A percentile compares a stretch with the other conserved stretches of the same genome.
Conservation (phyloP, 2,797 vertebrate species). For the Sebastes itinus region DNA sequence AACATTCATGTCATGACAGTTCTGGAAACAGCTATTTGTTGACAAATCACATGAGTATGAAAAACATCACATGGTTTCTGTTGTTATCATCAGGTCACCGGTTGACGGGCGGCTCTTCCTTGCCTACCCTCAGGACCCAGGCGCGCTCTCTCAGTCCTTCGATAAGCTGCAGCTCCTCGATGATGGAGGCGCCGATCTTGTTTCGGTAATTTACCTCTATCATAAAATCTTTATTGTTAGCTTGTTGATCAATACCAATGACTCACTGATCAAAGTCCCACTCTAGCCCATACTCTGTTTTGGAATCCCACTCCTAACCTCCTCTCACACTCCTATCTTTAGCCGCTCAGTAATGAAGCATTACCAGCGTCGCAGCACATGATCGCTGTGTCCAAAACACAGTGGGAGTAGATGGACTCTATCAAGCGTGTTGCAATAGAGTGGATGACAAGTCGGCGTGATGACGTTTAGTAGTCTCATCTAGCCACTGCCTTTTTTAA, state of each 20-base stretch:
- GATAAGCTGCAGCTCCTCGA: slow-evolving; percentile 91
- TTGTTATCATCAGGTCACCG: slow-evolving; percentile 81
- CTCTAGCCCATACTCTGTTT: background rate
- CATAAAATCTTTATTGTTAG: background rate
- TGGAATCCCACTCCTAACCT: background rate
- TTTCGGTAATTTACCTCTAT: slow-evolving; percentile 78
- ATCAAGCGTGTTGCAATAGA: background rate
- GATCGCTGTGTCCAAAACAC: background rate
- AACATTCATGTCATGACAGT: background rate
- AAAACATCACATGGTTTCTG: slow-evolving; percentile 14
- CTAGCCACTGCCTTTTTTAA: too few relatives aligned
- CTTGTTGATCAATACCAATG: background rate
- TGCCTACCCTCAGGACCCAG: slow-evolving; percentile 87
- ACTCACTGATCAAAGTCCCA: background rate
- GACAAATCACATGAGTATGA: background rate
- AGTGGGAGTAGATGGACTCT: background rate
- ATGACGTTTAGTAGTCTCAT: too few relatives aligned
- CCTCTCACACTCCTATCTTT: background rate
- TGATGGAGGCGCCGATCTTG: slow-evolving; percentile 86
- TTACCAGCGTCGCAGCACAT: background rate
- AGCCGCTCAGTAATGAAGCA: too few relatives aligned
- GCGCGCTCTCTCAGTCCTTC: slow-evolving; percentile 86
- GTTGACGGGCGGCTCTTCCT: slow-evolving; percentile 90
- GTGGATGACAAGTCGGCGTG: too few relatives aligned
- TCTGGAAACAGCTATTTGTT: background rate